Percentiles rank a stretch among this genome's conserved stretches.
Conservation (phyloP, 2,113 vertebrate genomes). For the Barnardius zonarius region DNA sequence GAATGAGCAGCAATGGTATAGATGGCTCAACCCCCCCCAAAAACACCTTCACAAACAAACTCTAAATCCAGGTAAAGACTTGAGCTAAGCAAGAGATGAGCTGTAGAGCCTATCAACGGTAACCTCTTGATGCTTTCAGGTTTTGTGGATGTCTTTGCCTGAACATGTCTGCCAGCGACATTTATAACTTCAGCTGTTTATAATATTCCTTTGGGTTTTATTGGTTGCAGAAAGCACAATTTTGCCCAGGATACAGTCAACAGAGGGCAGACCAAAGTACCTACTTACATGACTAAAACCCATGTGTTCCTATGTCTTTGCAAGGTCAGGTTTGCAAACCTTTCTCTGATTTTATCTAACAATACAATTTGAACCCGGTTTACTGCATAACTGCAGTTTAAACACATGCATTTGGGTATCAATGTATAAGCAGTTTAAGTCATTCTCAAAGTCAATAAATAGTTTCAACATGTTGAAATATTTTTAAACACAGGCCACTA, state of each 20-base stretch:
- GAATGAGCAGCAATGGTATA: not conserved
- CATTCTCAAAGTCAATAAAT: not conserved
- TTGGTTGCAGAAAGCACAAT: not conserved
- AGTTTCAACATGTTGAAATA: not conserved
- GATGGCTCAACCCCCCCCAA: not conserved
- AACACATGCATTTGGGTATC: not conserved
- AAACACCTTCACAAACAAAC: not conserved
- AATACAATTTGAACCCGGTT: not conserved
- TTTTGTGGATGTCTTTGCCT: not conserved
- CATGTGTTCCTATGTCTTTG: not conserved
- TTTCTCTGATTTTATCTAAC: not conserved
- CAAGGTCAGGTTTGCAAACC: not conserved
- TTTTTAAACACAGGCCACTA: not conserved
- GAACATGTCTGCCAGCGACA: not conserved
- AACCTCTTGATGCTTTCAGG: not conserved
- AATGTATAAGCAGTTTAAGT: not conserved
- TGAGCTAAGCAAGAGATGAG: not conserved
- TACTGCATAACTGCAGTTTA: slow-evolving; percentile 35
- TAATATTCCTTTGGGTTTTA: not conserved
- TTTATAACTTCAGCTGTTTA: not conserved
- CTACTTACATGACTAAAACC: not conserved
- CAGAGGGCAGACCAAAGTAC: not conserved
- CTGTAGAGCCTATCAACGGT: not conserved
- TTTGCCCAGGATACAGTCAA: not conserved
- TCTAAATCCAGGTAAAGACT: not conserved